Evolutionary conservation across 2,113 vertebrate species (phyloP), one percentile per base, ranked within the genome.

Genomic region (Callionymus lyra): DNA sequence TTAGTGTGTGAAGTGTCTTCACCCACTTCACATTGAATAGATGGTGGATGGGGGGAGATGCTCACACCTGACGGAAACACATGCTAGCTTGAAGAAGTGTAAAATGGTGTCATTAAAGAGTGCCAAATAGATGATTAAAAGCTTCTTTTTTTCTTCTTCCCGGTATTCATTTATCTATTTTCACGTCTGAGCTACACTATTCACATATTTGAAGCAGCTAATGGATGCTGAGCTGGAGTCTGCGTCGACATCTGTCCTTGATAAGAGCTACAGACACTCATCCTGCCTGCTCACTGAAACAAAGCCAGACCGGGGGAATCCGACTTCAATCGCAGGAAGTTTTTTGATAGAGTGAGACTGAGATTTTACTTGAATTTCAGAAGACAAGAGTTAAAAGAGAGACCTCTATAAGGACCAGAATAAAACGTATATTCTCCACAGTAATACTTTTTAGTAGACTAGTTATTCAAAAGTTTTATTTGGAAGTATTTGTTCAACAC

Each of bases 1-100:
- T 42, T 39, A 16, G 36, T 54, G 34, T 34, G 47, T 51, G 17
- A 31, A 43, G 16, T 53, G 49, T 47, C 32, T 54, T 45, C 51
- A 38, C 50, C 46, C 16, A 37, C 31, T 31, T 19, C 53, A 42
- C 51, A 52, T 49, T 62, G 32, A 62, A 65, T 13, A 54, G 36
- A 55, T 15, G 38, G 53, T 54, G 49, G 58, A 37, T n/a, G 47
- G 53, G 40, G 34, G 53, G 38, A 6, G 38, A 41, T 0, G 42
- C 56, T 49, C 55, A 36, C 45, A 34, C 8, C 2, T 31, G 16
- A 27, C 4, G 21, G 21, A 27, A 27, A 27, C 21, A 27, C 8
- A 27, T 5, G 21, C 4, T 8, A 4, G 21, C 21, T 27, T 8
- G 8, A 5, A 4, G 8, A 27, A 27, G 41, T 53, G 48, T 6